Evolutionary conservation across 1,140 invertebrate species (phyloP), one percentile per base, ranked within the genome.

Genomic region (Aphelenchoides besseyi): DNA sequence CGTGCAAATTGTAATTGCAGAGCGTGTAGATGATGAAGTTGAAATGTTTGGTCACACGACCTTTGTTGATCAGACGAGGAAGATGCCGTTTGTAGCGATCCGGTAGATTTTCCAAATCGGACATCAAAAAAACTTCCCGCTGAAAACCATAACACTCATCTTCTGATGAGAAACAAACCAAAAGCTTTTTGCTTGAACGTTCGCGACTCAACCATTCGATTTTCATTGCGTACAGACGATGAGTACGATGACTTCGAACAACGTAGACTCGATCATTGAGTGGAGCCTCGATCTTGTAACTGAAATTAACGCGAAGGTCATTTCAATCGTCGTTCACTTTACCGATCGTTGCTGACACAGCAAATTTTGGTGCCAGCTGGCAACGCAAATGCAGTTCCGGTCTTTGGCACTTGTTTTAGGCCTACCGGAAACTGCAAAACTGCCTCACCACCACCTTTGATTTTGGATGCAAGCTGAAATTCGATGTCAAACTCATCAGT

Each of bases 71-170:
- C 3, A 63, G 23, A 18, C 32, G 26, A 18, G 32, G 48, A 9
- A 63, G 30, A 52, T 63, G 61, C 18, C 32, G 61, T 26, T 30
- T 63, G 48, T 26, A 63, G 23, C 61, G 61, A 5, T 63, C 23
- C 26, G 26, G 23, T 23, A 26, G 61, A 5, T 63, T 63, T 3
- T 23, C 61, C 26, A 32, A 18, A 18, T 63, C 61, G 3, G 32
- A 0, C 29, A 63, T 23, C 2, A 63, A 23, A 3, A 30, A 63
- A 1, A 63, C 61, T 2, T 63, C 61, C 3, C 61, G 3, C 3
- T 32, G 61, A 63, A 63, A 48, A n/a, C n/a, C n/a, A n/a, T n/a
- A n/a, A n/a, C n/a, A n/a, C n/a, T n/a, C n/a, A n/a, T n/a, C n/a
- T n/a, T n/a, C n/a, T n/a, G n/a, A n/a, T 23, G 41, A 48, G 41